These are phyloP conservation scores for Eueremaeus valkanovi DNA, from an alignment of 2,888 invertebrate species.

Conservation along the genomic window DNA sequence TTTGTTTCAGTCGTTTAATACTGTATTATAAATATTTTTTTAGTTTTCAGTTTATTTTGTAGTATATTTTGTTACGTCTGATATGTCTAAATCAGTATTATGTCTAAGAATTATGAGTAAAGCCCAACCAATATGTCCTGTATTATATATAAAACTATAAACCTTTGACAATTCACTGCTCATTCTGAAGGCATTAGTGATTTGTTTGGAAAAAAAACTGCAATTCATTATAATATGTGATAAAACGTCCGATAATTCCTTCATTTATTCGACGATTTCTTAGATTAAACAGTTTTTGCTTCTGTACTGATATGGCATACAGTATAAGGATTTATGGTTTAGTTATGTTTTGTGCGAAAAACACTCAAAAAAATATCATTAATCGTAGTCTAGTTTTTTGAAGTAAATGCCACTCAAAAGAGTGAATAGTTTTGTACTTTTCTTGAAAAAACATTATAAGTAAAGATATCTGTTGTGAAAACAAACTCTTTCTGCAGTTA, in stretches of 20 bases:
- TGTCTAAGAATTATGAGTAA: too few species aligned
- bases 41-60: too few species aligned
- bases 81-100: too few species aligned
- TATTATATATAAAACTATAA: too few species aligned
- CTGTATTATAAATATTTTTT: too few species aligned
- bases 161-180: background rate
- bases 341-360: constrained; percentile 1
- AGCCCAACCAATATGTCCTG: too few species aligned
- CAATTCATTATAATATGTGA: constrained; percentile 8
- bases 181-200: background rate
- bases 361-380: constrained; percentile 28
- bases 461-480: background rate
- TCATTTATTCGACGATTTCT: constrained; percentile 14
- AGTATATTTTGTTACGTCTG: too few species aligned
- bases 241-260: constrained; percentile 1
- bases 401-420: constrained; percentile 24
- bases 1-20: background rate
- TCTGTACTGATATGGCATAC: background rate
- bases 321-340: constrained; percentile 26
- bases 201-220: background rate
- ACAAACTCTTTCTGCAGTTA: background rate
- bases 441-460: constrained; percentile 10
- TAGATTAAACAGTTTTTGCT: background rate
- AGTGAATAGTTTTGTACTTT: constrained; percentile 23
- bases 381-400: constrained; percentile 8